A percentile compares a stretch with the other conserved stretches of the same genome.
phyloP scores from a whole-genome alignment of 2,888 invertebrate species.

The Glaucopsyche alexis region DNA sequence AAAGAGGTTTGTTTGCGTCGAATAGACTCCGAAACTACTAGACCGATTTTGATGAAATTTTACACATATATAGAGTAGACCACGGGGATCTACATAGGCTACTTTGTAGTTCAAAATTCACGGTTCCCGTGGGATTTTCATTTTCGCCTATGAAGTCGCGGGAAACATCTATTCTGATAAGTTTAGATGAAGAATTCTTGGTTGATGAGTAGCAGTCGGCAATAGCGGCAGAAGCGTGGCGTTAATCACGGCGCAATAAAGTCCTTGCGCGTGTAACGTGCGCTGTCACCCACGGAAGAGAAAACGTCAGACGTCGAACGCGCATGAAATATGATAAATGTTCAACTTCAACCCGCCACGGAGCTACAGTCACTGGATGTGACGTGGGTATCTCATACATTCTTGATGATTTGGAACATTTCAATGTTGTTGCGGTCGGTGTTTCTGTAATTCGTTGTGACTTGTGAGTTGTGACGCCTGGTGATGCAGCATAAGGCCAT shows the following conservation, averaged over 20 bases:
- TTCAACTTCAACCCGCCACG: conserved; percentile 50
- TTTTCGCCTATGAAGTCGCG: too few relatives aligned
- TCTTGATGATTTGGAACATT: background rate
- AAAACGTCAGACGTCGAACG: conserved; percentile 71
- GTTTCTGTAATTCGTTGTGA: too few relatives aligned
- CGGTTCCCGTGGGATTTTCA: too few relatives aligned
- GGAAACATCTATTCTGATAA: background rate
- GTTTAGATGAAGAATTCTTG: background rate
- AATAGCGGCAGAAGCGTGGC: conserved; percentile 22
- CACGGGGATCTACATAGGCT: too few relatives aligned
- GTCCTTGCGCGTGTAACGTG: conserved; percentile 58
- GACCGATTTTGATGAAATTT: too few relatives aligned
- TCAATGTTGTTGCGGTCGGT: background rate
- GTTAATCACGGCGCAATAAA: conserved; percentile 52
- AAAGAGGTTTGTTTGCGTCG: too few relatives aligned
- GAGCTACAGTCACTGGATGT: conserved; percentile 33
- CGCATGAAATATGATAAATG: conserved; percentile 74
- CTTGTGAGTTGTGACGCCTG: too few relatives aligned
- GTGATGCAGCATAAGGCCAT: too few relatives aligned
- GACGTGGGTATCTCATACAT: background rate
- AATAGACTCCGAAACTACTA: too few relatives aligned
- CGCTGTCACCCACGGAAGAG: conserved; percentile 71
- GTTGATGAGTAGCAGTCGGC: conserved; percentile 11
- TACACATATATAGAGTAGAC: too few relatives aligned
- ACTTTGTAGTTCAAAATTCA: too few relatives aligned